Conservation (phyloP, 2,888 invertebrate genomes). For the Lasioglossum lativentre region DNA sequence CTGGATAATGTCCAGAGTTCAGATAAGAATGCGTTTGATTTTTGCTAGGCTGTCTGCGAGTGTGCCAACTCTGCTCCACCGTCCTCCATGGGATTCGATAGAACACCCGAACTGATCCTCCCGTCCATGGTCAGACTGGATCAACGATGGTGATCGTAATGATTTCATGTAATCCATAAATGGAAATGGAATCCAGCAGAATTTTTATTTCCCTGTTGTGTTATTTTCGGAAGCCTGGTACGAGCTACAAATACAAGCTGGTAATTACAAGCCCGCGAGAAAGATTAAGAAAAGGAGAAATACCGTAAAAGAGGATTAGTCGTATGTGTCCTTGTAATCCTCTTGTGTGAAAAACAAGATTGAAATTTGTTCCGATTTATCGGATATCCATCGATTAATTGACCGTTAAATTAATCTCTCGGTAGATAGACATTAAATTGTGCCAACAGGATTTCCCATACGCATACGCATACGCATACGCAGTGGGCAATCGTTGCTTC, state of each 20-base stretch:
- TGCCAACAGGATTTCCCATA: background rate
- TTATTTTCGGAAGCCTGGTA: background rate
- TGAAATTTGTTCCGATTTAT: background rate
- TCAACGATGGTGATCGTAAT: background rate
- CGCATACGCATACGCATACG: background rate
- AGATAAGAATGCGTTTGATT: background rate
- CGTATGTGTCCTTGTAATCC: background rate
- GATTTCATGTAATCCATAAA: background rate
- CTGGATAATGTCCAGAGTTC: background rate
- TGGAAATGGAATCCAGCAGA: background rate
- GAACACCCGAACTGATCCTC: background rate
- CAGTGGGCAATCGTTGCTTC: conserved; percentile 20
- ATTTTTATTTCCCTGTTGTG: background rate
- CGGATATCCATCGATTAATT: background rate
- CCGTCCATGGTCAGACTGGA: background rate
- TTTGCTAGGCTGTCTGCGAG: too few species aligned
- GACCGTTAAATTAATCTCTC: background rate
- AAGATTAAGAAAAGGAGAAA: background rate
- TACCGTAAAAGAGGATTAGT: background rate
- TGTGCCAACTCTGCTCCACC: background rate
- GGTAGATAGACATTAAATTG: background rate
- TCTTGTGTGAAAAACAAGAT: background rate
- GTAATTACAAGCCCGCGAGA: background rate
- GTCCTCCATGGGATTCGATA: background rate
- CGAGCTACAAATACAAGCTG: background rate